These are phyloP conservation scores for Synanthedon formicaeformis DNA, from an alignment of 2,888 invertebrate genomes.

Conservation along the genomic window DNA sequence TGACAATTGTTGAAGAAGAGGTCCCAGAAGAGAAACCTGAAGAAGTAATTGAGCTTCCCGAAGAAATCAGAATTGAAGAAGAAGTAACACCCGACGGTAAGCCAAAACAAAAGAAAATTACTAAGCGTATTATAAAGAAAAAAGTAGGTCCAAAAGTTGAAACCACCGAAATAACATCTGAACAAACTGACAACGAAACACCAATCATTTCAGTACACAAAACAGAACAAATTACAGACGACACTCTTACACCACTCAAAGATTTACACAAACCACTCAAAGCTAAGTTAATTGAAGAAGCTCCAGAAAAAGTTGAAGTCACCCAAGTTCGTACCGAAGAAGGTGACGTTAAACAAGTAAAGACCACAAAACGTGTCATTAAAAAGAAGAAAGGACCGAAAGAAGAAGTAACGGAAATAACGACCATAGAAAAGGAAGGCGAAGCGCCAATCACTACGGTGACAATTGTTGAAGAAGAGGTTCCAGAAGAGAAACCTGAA, in stretches of 20 bases:
- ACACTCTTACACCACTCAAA: slow-evolving; percentile 19
- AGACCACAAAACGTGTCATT: slow-evolving; percentile 15
- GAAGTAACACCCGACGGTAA: slow-evolving; percentile 17
- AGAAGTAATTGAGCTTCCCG: too few species aligned
- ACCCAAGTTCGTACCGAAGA: slow-evolving; percentile 12
- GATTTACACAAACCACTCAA: slow-evolving; percentile 14
- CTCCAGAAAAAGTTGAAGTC: slow-evolving; percentile 10
- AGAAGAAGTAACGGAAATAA: slow-evolving; percentile 26
- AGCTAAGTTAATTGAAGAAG: slow-evolving; percentile 20
- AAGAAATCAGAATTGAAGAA: too few species aligned
- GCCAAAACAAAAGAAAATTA: slow-evolving; percentile 18
- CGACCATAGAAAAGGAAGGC: slow-evolving; percentile 33
- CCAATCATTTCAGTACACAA: slow-evolving; percentile 11
- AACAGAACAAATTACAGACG: slow-evolving; percentile 14
- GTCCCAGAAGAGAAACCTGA: too few species aligned
- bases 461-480: too few species aligned
- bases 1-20: too few species aligned
- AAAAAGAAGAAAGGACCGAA: slow-evolving; percentile 25
- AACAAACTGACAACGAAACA: slow-evolving; percentile 28
- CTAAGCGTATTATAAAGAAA: slow-evolving; percentile 28
- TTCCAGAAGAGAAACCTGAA: too few species aligned
- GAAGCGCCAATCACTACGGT: slow-evolving; percentile 9
- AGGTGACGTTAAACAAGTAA: slow-evolving; percentile 10
- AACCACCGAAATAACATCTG: slow-evolving; percentile 7
- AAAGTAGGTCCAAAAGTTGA: slow-evolving; percentile 15